A percentile compares a stretch with the other conserved stretches of the same genome.
Conservation (phyloP, 2,888 invertebrate species). For the Hirtodrosophila histrioides region DNA sequence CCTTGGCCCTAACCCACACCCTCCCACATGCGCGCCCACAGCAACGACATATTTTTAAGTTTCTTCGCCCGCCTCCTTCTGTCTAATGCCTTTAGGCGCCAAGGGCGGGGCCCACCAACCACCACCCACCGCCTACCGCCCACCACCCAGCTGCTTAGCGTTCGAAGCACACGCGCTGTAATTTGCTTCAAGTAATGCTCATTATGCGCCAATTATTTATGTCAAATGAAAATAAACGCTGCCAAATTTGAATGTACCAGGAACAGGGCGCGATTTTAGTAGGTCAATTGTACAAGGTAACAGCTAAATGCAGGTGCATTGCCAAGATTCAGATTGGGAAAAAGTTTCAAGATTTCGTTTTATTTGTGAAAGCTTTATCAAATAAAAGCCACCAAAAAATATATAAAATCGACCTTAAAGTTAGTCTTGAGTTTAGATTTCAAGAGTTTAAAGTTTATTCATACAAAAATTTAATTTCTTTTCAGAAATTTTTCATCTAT, state of each 20-base stretch:
- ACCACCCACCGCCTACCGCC: neutral
- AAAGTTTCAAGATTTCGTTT: no score
- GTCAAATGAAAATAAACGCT: conserved; percentile 49
- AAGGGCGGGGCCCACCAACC: conserved; percentile 23
- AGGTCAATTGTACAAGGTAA: conserved; percentile 18
- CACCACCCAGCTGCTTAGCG: conserved; percentile 43
- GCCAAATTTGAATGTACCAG: conserved; percentile 31
- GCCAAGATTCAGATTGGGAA: neutral
- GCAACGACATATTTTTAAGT: conserved; percentile 66
- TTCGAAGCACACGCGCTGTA: conserved; percentile 65
- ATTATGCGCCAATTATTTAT: conserved; percentile 78
- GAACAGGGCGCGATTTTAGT: conserved; percentile 11
- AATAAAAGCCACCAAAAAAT: no score
- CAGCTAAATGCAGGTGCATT: conserved; percentile 8
- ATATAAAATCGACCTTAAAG: neutral
- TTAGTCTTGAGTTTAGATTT: no score
- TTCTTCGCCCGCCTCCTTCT: conserved; percentile 24
- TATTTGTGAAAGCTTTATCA: no score
- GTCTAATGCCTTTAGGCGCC: conserved; percentile 30
- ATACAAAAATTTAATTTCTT: no score
- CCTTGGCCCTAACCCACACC: conserved; percentile 20
- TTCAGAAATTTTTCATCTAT: no score
- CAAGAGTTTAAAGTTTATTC: no score
- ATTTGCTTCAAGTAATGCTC: conserved; percentile 76
- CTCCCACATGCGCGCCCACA: conserved; percentile 11